phyloP scores from a whole-genome alignment of 2,797 vertebrate species.

The Darevskia mixta region DNA sequence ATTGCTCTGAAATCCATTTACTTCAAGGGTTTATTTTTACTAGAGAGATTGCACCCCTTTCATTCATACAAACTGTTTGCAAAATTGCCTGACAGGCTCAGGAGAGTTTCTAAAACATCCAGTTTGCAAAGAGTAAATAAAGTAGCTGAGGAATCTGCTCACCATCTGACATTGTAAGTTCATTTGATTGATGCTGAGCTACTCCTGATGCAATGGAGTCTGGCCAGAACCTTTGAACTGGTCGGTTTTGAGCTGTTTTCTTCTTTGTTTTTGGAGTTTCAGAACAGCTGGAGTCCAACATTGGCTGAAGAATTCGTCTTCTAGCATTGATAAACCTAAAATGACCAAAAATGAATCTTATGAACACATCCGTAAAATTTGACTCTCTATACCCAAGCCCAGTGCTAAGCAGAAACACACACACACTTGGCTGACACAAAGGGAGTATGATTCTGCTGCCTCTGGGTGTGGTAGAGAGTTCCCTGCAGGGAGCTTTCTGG shows the following conservation, averaged over 20 bases:
- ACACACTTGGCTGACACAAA: not conserved
- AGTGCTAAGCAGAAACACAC: not conserved
- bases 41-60: not conserved
- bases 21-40: not conserved
- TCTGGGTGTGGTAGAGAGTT: no score
- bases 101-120: not conserved
- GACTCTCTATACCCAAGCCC: not conserved
- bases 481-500: no score
- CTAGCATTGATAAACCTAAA: conserved; percentile 96
- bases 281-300: conserved; percentile 94
- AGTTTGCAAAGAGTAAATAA: conserved; percentile 17
- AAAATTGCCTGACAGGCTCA: not conserved
- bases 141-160: conserved; percentile 49
- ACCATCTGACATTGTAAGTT: conserved; percentile 93
- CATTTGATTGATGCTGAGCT: conserved; percentile 83
- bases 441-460: not conserved
- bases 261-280: conserved; percentile 96
- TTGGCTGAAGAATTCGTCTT: conserved; percentile 96
- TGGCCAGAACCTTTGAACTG: conserved; percentile 97
- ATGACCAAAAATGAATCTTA: conserved; percentile 13
- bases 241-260: conserved; percentile 93
- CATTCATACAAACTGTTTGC: not conserved
- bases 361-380: not conserved
- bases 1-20: not conserved
- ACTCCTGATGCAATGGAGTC: conserved; percentile 91